These are phyloP conservation scores for Nemapogon koenigi DNA, from an alignment of 2,888 invertebrate genomes.

Conservation along the genomic window DNA sequence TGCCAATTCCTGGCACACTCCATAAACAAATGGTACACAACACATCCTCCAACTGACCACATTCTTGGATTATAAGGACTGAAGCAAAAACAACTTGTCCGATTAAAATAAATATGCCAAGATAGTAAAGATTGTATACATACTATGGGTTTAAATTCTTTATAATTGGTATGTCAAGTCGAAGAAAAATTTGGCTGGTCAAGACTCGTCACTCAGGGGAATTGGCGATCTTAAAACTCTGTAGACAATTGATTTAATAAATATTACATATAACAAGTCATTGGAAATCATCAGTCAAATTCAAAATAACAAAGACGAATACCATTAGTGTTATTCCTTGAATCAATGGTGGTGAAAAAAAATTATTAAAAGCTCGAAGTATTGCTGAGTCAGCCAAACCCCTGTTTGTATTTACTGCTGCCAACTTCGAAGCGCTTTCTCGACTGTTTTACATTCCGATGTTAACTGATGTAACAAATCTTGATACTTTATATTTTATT, in stretches of 20 bases:
- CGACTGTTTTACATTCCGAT: constrained; percentile 23
- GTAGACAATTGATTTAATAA: not conserved
- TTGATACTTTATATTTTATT: no score
- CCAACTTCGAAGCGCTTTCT: constrained; percentile 32
- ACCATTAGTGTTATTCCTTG: constrained; percentile 49
- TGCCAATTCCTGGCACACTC: no score
- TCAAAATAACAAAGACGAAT: constrained; percentile 35
- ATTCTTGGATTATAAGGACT: no score
- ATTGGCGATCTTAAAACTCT: not conserved
- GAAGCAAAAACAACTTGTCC: no score
- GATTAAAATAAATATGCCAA: no score
- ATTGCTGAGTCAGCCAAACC: constrained; percentile 51
- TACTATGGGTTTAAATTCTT: no score
- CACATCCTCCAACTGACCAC: no score
- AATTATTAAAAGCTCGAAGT: constrained; percentile 31
- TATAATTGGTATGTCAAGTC: no score
- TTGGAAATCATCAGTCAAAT: constrained; percentile 3
- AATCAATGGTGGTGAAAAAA: constrained; percentile 48
- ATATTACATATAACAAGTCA: not conserved
- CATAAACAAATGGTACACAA: no score
- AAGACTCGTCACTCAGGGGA: not conserved
- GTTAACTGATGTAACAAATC: no score
- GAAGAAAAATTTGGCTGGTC: no score
- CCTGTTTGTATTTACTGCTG: constrained; percentile 29
- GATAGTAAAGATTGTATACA: no score